Evolutionary conservation across 1,140 invertebrate genomes (phyloP).

Genomic region (Meloidogyne hapla): DNA sequence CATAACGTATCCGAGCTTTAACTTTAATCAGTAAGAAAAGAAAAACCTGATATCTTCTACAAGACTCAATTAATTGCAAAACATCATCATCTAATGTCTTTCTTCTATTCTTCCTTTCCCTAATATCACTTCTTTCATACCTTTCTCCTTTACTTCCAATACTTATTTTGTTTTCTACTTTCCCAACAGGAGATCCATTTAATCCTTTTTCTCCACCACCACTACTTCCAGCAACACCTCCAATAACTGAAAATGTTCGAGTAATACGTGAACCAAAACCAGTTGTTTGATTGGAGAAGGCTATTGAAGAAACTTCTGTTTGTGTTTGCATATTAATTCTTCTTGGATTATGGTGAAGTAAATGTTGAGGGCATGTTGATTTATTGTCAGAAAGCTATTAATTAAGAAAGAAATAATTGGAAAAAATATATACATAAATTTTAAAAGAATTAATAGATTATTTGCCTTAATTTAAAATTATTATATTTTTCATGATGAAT

Average conservation of each 20-base stretch:
- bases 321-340: conserved; percentile 48
- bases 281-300: background rate
- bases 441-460: too few species aligned
- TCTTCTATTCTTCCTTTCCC: conserved; percentile 26
- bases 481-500: too few species aligned
- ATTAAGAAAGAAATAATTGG: too few species aligned
- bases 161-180: background rate
- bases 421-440: too few species aligned
- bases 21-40: too few species aligned
- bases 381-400: conserved; percentile 3
- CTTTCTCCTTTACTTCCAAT: background rate
- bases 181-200: background rate
- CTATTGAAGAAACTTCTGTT: conserved; percentile 41
- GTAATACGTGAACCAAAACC: conserved; percentile 40
- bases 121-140: background rate
- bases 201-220: background rate
- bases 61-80: conserved; percentile 56
- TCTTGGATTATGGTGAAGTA: conserved; percentile 17
- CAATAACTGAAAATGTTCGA: conserved; percentile 56
- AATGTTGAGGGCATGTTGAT: background rate
- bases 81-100: conserved; percentile 60
- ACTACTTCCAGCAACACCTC: background rate
- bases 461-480: too few species aligned
- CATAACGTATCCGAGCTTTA: too few species aligned
- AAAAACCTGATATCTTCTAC: conserved; percentile 59